These are phyloP conservation scores for Zoanthus sociatus DNA, from an alignment of 92 coral and sea anemone genomes.

Conservation along the genomic window DNA sequence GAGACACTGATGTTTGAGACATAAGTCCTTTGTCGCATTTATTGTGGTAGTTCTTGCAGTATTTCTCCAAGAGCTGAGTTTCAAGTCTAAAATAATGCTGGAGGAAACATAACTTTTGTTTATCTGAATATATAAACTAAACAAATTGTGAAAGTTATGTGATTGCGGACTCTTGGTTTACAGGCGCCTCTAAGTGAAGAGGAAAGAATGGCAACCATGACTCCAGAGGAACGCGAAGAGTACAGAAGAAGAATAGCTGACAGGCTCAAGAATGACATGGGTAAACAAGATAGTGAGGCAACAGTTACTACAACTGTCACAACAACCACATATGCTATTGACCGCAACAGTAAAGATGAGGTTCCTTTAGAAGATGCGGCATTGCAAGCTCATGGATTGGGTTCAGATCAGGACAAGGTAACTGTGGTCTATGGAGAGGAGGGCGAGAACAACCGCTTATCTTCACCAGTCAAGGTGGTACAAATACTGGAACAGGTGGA, in stretches of 20 bases:
- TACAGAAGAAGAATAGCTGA: conserved; percentile 75
- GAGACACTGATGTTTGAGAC: no score
- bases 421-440: conserved; percentile 32
- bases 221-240: conserved; percentile 82
- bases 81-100: no score
- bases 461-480: conserved; percentile 31
- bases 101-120: no score
- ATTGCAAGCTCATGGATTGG: conserved; percentile 22
- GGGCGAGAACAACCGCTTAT: conserved; percentile 26
- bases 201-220: conserved; percentile 91
- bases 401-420: conserved; percentile 21
- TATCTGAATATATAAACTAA: no score
- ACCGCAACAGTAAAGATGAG: conserved; percentile 10
- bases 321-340: conserved; percentile 58
- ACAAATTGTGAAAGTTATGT: no score
- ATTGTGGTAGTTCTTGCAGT: no score
- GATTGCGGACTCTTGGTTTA: not conserved
- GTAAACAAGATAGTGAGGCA: not conserved
- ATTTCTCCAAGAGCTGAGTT: not conserved
- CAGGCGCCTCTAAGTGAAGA: conserved; percentile 88
- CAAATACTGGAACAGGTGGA: conserved; percentile 18
- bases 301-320: conserved; percentile 55
- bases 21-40: no score
- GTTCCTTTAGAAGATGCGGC: conserved; percentile 32
- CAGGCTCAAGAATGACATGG: conserved; percentile 46